A percentile compares a stretch with the other conserved stretches of the same genome.
These are phyloP conservation scores for Diadumene lineata DNA, from an alignment of 92 coral and sea anemone species.

Conservation along the genomic window DNA sequence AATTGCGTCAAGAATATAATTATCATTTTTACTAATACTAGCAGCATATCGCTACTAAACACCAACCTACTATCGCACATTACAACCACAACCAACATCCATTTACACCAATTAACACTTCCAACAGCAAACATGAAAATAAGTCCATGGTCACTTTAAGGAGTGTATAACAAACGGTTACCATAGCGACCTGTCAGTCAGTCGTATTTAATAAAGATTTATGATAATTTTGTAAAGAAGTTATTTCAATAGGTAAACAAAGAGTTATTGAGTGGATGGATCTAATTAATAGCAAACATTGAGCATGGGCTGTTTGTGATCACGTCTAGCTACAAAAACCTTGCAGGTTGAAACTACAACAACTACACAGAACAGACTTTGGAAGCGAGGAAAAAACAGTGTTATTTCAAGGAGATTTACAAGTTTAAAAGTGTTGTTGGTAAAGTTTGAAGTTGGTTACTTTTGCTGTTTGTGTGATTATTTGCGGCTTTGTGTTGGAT, in stretches of 20 bases:
- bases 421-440: too few species aligned
- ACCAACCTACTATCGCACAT: neutral
- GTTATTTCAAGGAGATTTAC: neutral
- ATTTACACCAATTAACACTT: too few species aligned
- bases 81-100: too few species aligned
- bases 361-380: too few species aligned
- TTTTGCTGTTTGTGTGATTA: constrained; percentile 17
- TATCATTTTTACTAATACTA: neutral
- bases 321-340: neutral
- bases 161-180: neutral
- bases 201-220: constrained; percentile 3
- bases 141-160: neutral
- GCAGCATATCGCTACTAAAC: neutral
- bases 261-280: neutral
- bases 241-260: constrained; percentile 15
- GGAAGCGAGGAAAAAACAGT: neutral
- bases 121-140: neutral
- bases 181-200: neutral
- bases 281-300: constrained; percentile 20
- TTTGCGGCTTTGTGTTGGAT: constrained; percentile 9
- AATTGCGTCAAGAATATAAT: neutral
- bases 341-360: neutral
- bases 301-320: neutral
- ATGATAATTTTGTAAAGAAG: constrained; percentile 6
- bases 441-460: neutral